phyloP scores from a whole-genome alignment of 1,140 invertebrate genomes.

The Pseudomyrmex sp. region DNA sequence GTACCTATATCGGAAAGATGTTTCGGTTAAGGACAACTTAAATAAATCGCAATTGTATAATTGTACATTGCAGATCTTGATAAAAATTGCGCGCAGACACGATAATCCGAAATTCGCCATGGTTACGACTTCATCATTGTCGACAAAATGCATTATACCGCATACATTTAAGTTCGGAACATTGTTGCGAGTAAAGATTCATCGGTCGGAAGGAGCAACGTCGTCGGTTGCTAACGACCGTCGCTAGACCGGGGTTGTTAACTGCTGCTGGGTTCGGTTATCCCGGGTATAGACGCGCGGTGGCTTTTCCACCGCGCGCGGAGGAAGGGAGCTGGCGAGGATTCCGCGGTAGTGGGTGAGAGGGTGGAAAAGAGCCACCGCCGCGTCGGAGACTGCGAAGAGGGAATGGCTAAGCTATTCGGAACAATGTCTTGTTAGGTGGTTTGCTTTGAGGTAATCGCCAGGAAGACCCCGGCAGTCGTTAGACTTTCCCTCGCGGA shows the following conservation, averaged over 20 bases:
- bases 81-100: too few species aligned
- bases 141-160: conserved; percentile 35
- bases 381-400: conserved; percentile 37
- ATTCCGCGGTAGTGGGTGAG: conserved; percentile 58
- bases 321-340: conserved; percentile 46
- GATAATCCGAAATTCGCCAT: too few species aligned
- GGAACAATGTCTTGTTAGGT: conserved; percentile 83
- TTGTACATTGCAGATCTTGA: too few species aligned
- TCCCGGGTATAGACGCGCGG: conserved; percentile 71
- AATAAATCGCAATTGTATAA: too few species aligned
- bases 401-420: conserved; percentile 79
- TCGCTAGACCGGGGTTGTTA: conserved; percentile 81
- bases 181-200: conserved; percentile 31
- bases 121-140: too few species aligned
- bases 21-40: too few species aligned
- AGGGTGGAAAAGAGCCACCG: conserved; percentile 68
- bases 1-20: too few species aligned
- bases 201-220: conserved; percentile 57
- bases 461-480: conserved; percentile 74
- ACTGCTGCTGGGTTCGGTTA: conserved; percentile 76
- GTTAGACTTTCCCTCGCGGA: conserved; percentile 75
- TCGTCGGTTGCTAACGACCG: conserved; percentile 82
- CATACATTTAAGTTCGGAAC: conserved; percentile 69
- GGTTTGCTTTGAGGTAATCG: conserved; percentile 82
- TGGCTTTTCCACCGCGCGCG: conserved; percentile 61